phyloP scores from a whole-genome alignment of 2,113 vertebrate genomes.

The Alaudala cheleensis region DNA sequence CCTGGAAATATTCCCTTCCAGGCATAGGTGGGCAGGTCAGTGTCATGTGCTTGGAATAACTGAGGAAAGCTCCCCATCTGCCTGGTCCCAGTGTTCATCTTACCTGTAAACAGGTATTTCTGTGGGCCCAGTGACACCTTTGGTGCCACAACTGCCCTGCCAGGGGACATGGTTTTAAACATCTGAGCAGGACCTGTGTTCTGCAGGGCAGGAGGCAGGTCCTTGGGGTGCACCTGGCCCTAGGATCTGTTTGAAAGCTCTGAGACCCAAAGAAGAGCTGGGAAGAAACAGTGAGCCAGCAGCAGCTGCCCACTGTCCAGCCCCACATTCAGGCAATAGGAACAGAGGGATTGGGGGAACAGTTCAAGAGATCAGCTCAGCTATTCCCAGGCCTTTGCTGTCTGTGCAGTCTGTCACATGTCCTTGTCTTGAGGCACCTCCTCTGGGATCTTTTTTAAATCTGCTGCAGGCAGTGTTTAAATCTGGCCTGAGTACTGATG shows the following conservation, averaged over 20 bases:
- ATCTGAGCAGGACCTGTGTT: neutral
- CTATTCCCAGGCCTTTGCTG: neutral
- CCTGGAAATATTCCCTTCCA: neutral
- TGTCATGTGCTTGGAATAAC: neutral
- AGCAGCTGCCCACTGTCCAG: neutral
- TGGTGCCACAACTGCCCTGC: neutral
- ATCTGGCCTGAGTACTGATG: neutral
- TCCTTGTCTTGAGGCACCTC: neutral
- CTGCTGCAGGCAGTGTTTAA: constrained; percentile 9
- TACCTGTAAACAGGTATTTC: neutral
- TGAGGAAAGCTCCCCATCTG: neutral
- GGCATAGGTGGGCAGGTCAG: neutral
- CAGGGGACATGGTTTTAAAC: neutral
- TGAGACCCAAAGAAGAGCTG: neutral
- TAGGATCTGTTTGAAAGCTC: neutral
- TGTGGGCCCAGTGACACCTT: neutral
- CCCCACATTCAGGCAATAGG: neutral
- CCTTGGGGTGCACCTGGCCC: neutral
- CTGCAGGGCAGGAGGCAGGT: neutral
- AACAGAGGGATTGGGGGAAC: neutral
- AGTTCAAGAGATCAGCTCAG: neutral
- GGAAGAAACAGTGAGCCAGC: neutral
- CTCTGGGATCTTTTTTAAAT: neutral
- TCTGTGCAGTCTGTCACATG: neutral
- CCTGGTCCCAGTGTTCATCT: neutral